Evolutionary conservation across 2,888 invertebrate species (phyloP).

Genomic region (Nomada goodeniana): DNA sequence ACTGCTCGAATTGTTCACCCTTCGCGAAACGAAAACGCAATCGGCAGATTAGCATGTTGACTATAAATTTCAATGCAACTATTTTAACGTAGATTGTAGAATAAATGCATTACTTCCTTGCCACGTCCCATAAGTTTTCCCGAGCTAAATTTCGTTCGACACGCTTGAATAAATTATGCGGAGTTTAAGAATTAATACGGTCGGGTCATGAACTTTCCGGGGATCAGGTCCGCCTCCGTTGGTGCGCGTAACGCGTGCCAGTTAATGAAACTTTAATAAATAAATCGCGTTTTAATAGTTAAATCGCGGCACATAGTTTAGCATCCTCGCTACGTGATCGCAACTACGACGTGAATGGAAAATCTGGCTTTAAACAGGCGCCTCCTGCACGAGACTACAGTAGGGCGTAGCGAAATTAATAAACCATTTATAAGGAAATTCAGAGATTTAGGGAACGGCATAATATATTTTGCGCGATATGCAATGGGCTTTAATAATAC

Average conservation of each 20-base stretch:
- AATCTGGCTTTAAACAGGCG: no score
- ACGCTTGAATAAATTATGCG: slow-evolving; percentile 32
- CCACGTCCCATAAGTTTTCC: slow-evolving; percentile 35
- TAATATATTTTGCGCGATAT: no score
- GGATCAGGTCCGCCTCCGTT: not conserved
- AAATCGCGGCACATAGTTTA: no score
- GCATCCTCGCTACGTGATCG: no score
- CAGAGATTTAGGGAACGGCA: no score
- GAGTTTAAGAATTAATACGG: slow-evolving; percentile 48
- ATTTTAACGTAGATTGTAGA: slow-evolving; percentile 26
- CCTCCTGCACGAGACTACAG: no score
- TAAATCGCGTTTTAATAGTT: not conserved
- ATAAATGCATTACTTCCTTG: slow-evolving; percentile 35
- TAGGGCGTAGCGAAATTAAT: no score
- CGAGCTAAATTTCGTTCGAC: slow-evolving; percentile 17
- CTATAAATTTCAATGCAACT: slow-evolving; percentile 41
- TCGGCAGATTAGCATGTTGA: not conserved
- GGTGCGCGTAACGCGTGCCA: not conserved
- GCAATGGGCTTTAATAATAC: no score
- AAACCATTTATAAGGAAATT: no score
- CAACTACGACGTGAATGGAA: no score
- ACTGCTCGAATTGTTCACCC: not conserved
- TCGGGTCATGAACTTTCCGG: not conserved
- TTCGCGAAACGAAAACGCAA: no score
- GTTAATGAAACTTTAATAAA: slow-evolving; percentile 35